Evolutionary conservation across 2,888 invertebrate species (phyloP), one percentile per base, ranked within the genome.

Genomic region (Cheilosia impressa): DNA sequence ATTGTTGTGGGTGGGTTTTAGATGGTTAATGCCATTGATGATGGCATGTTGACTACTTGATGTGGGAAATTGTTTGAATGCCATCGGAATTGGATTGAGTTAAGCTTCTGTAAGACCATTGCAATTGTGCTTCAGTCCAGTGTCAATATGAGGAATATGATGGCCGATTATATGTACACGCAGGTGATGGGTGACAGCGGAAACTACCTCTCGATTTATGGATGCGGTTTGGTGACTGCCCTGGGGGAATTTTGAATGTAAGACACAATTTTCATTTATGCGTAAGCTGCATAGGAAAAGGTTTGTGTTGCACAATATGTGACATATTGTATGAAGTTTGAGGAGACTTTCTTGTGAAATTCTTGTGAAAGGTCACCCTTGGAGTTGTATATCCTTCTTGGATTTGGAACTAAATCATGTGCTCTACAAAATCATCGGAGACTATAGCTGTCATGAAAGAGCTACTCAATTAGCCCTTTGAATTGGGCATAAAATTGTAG

Each of bases 1-100:
- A 76, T 62, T 85, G 72, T 81, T 72, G 85, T 76, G 77, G 66
- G 76, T 68, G 85, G 85, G 76, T 76, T 81, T 27, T 85, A 81
- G 85, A 77, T 77, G 72, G 55, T 81, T 85, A 85, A 81, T 85
- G 66, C 85, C 77, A 77, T 81, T 85, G 85, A 85, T 85, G 85
- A 85, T 81, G 85, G 81, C 81, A 85, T 85, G 85, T 85, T 85
- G 85, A 85, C 85, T 85, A 80, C 85, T 85, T 71, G 81, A 81
- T 85, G 81, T 85, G 85, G 76, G 81, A 85, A 77, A 85, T 77
- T 81, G 80, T 76, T 84, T 76, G 75, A 84, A 76, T 81, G 60
- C 81, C 62, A 84, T 71, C 75, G 84, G 66, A 80, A 84, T 80
- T 75, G 80, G 75, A 81, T 81, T 72, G 76, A 60, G 62, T 81